Evolutionary conservation across 2,113 vertebrate genomes (phyloP).

Genomic region (Osmerus mordax): DNA sequence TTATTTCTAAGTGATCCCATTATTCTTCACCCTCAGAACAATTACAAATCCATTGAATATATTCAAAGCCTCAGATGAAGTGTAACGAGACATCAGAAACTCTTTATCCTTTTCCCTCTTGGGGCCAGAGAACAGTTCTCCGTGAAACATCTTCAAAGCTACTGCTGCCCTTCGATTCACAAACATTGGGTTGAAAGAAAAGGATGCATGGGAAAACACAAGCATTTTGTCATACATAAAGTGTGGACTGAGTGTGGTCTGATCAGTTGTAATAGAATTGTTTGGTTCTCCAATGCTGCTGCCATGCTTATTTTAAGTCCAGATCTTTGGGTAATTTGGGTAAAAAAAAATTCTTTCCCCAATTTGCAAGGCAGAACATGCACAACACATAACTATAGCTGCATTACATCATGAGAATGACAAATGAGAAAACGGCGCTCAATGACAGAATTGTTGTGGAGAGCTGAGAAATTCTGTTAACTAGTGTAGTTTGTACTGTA

Average conservation of each 20-base stretch:
- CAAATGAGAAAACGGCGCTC: background rate
- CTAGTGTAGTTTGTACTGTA: background rate
- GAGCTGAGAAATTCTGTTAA: background rate
- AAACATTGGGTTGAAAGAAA: constrained; percentile 27
- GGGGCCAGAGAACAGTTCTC: constrained; percentile 30
- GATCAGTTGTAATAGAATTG: constrained; percentile 19
- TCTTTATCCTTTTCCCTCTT: constrained; percentile 45
- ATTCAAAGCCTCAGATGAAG: constrained; percentile 67
- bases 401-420: background rate
- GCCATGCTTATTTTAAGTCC: background rate
- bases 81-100: constrained; percentile 66
- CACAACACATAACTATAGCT: background rate
- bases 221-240: background rate
- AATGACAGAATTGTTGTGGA: constrained; percentile 5
- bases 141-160: constrained; percentile 50
- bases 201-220: constrained; percentile 18
- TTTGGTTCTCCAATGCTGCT: constrained; percentile 10
- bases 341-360: background rate
- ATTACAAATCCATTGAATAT: constrained; percentile 62
- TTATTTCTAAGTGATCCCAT: constrained; percentile 66
- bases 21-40: constrained; percentile 66
- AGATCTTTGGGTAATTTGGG: constrained; percentile 17
- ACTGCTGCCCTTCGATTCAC: constrained; percentile 28
- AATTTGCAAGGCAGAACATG: background rate
- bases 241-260: no score